These are phyloP conservation scores for Prinia subflava DNA, from an alignment of 2,113 vertebrate species.

Conservation along the genomic window DNA sequence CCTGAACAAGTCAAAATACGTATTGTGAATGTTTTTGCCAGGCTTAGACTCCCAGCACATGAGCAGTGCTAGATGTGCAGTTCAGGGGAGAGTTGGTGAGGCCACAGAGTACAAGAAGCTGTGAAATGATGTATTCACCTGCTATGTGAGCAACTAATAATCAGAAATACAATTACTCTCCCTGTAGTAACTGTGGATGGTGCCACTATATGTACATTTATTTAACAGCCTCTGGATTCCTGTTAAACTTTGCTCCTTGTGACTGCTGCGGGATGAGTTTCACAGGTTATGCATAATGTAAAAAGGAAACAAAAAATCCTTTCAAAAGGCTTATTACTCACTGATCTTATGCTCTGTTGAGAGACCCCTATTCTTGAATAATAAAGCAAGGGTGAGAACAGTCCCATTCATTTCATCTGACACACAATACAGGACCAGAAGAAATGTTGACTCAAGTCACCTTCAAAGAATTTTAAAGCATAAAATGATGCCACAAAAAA, in stretches of 20 bases:
- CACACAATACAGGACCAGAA: background rate
- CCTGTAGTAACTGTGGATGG: background rate
- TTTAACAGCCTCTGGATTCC: background rate
- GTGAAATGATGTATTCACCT: background rate
- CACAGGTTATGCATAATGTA: background rate
- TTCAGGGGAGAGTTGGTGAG: background rate
- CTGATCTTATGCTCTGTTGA: background rate
- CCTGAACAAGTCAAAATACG: background rate
- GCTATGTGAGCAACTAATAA: background rate
- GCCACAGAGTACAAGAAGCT: background rate
- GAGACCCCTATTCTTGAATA: background rate
- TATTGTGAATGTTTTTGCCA: background rate
- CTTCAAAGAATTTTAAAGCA: background rate
- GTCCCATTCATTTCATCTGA: slow-evolving; percentile 1
- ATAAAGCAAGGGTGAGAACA: background rate
- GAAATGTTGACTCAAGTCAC: background rate
- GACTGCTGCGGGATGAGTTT: background rate
- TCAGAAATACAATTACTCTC: background rate
- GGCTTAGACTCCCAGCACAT: background rate
- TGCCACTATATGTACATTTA: background rate
- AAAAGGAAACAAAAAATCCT: background rate
- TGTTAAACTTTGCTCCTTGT: background rate
- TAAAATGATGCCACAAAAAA: background rate
- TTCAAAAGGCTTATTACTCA: background rate
- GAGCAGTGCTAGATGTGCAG: background rate